Percentiles rank a stretch among this genome's conserved stretches.
Evolutionary conservation across 2,797 vertebrate species (phyloP).

Genomic region (Mus caroli): DNA sequence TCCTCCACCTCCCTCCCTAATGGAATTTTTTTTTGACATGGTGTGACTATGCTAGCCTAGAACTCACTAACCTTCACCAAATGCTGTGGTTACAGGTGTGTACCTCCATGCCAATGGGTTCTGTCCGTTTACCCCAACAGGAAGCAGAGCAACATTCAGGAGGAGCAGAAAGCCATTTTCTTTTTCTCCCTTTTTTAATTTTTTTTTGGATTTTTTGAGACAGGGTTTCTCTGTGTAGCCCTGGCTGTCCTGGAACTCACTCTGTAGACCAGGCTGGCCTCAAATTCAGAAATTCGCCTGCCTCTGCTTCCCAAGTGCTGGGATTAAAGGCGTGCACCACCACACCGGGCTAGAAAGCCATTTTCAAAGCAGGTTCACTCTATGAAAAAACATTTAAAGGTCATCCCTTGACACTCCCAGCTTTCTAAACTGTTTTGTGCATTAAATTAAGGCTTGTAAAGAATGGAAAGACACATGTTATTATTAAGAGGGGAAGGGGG

Average conservation of each 20-base stretch:
- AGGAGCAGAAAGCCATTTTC: not conserved
- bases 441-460: constrained; percentile 53
- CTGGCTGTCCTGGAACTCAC: no score
- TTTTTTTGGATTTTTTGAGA: no score
- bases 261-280: no score
- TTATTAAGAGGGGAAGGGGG: not conserved
- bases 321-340: no score
- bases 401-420: constrained; percentile 9
- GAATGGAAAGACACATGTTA: not conserved
- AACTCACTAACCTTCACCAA: not conserved
- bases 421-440: constrained; percentile 46
- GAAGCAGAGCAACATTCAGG: constrained; percentile 16
- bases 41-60: not conserved
- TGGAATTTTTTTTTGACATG: not conserved
- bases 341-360: not conserved
- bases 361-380: constrained; percentile 39
- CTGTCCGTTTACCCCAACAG: constrained; percentile 13
- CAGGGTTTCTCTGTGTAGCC: no score
- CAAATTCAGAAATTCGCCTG: no score
- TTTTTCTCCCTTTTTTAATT: no score
- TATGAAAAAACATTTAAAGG: constrained; percentile 44
- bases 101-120: not conserved
- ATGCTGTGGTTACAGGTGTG: not conserved
- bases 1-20: not conserved
- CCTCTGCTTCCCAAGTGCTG: no score